phyloP scores from a whole-genome alignment of 2,113 vertebrate species.

The Calidris pygmaea region DNA sequence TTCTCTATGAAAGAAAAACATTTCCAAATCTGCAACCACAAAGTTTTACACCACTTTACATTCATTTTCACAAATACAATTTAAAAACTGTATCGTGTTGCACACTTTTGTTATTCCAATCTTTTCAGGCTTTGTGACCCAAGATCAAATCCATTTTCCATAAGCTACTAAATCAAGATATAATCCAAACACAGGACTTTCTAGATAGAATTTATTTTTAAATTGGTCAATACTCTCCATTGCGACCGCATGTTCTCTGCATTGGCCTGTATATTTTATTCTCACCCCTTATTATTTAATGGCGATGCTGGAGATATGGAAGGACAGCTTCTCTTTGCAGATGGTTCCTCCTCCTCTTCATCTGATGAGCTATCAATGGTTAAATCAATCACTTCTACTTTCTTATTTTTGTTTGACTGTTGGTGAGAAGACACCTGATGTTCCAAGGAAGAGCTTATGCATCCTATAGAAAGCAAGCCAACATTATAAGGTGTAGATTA shows the following conservation, averaged over 20 bases:
- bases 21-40: neutral
- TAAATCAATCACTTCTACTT: constrained; percentile 96
- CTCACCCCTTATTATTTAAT: constrained; percentile 90
- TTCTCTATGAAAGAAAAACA: neutral
- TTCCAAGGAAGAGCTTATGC: constrained; percentile 83
- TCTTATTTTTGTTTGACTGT: constrained; percentile 84
- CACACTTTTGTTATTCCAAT: neutral
- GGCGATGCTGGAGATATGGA: constrained; percentile 91
- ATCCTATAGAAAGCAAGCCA: constrained; percentile 65
- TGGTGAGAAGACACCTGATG: constrained; percentile 81
- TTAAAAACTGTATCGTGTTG: neutral
- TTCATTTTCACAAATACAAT: neutral
- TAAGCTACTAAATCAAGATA: neutral
- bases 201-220: rapidly evolving
- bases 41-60: neutral
- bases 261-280: neutral
- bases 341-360: constrained; percentile 88
- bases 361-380: constrained; percentile 97
- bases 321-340: constrained; percentile 89
- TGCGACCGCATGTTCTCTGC: neutral
- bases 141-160: neutral
- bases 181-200: neutral
- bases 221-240: neutral
- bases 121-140: neutral
- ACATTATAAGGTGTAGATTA: neutral